A percentile compares a stretch with the other conserved stretches of the same genome.
Conservation (phyloP, 2,797 vertebrate species). For the Characodon lateralis region DNA sequence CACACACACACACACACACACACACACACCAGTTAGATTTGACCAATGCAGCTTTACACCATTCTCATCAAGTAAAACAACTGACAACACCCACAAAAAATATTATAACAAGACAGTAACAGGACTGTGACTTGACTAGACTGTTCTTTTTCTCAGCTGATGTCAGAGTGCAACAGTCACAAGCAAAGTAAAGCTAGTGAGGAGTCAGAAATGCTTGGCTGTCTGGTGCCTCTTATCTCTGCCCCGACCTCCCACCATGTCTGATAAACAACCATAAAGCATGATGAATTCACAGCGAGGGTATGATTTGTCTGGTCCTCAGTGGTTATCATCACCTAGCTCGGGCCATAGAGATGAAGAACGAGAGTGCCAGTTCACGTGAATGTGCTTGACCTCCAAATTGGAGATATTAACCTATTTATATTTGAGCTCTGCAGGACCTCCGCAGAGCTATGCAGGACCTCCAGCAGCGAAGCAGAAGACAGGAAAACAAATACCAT, state of each 20-base stretch:
- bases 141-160: conserved; percentile 33
- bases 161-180: conserved; percentile 42
- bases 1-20: conserved; percentile 13
- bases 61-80: conserved; percentile 3
- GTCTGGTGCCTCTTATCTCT: conserved; percentile 56
- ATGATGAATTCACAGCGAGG: conserved; percentile 44
- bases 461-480: conserved; percentile 38
- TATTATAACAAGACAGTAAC: neutral
- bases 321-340: conserved; percentile 50
- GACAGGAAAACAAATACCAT: conserved; percentile 60
- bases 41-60: neutral
- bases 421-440: conserved; percentile 39
- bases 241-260: conserved; percentile 2
- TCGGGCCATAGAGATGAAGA: conserved; percentile 43
- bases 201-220: conserved; percentile 38
- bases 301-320: conserved; percentile 57
- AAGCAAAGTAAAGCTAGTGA: conserved; percentile 31
- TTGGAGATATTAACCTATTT: conserved; percentile 70
- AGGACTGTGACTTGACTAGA: neutral
- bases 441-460: conserved; percentile 40
- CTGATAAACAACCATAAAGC: conserved; percentile 59
- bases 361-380: conserved; percentile 43
- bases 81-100: neutral
- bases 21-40: neutral
- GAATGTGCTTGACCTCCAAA: conserved; percentile 63